phyloP scores from a whole-genome alignment of 1,140 invertebrate genomes.

The Pemphigus obesinymphae region DNA sequence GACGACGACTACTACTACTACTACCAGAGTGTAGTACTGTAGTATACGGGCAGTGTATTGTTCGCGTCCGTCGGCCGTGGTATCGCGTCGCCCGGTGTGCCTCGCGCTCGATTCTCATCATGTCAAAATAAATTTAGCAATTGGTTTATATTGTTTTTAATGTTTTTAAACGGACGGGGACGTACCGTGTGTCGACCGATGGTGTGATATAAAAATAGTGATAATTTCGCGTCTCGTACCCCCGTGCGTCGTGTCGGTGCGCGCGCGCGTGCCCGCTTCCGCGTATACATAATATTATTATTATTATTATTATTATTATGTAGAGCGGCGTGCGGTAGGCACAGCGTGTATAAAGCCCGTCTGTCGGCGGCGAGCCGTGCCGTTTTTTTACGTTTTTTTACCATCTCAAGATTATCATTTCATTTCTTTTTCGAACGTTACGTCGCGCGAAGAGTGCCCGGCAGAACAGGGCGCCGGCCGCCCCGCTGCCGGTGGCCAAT shows the following conservation, averaged over 20 bases:
- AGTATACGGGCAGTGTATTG: constrained; percentile 21
- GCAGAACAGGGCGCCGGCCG: constrained; percentile 29
- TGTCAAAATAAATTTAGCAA: neutral
- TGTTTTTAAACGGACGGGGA: too few relatives aligned
- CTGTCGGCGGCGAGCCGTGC: neutral
- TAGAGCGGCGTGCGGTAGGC: neutral
- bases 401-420: too few relatives aligned
- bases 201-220: neutral
- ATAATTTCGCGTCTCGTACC: neutral
- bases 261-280: neutral
- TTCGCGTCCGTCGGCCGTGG: constrained; percentile 32
- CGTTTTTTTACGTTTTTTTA: too few relatives aligned
- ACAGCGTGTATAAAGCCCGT: too few relatives aligned
- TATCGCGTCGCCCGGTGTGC: neutral
- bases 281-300: too few relatives aligned
- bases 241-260: neutral
- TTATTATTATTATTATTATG: too few relatives aligned
- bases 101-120: neutral
- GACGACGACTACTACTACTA: neutral
- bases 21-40: neutral
- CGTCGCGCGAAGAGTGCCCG: neutral
- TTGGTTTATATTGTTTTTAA: too few relatives aligned
- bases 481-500: constrained; percentile 32
- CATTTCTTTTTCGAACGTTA: too few relatives aligned
- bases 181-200: neutral